Conservation (phyloP, 2,797 vertebrate genomes). For the Garrulus glandarius region DNA sequence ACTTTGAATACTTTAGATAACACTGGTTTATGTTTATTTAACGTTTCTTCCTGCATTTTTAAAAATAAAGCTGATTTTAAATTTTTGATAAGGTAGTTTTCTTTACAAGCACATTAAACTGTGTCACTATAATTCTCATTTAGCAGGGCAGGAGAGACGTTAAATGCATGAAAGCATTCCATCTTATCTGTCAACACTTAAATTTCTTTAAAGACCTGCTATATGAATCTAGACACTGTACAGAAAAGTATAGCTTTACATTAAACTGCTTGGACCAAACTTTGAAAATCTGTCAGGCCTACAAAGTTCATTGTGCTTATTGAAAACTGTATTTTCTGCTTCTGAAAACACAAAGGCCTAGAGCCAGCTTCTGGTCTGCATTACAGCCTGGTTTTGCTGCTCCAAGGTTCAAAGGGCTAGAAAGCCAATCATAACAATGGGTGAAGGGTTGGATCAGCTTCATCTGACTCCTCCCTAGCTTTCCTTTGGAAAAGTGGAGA, state of each 20-base stretch:
- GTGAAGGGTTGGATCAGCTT: background rate
- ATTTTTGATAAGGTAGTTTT: conserved; percentile 52
- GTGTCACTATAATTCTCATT: conserved; percentile 37
- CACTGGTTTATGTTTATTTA: conserved; percentile 53
- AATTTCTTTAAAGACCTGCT: conserved; percentile 14
- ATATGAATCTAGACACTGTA: background rate
- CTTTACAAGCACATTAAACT: conserved; percentile 21
- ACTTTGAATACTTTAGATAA: conserved; percentile 56
- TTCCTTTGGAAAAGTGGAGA: background rate
- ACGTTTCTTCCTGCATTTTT: conserved; percentile 28
- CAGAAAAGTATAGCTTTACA: background rate
- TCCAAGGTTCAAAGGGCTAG: background rate
- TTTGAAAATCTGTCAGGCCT: background rate
- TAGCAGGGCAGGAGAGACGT: conserved; percentile 5
- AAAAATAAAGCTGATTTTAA: conserved; percentile 51
- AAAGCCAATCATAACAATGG: background rate
- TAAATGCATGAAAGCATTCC: conserved; percentile 41
- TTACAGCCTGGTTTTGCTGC: background rate
- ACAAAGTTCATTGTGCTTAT: background rate
- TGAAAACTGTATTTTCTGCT: conserved; percentile 38
- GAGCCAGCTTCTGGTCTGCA: background rate
- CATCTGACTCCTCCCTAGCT: background rate
- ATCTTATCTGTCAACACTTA: conserved; percentile 1
- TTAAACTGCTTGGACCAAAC: background rate
- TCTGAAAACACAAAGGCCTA: background rate